These are phyloP conservation scores for Exephanes ischioxanthus DNA, from an alignment of 2,888 invertebrate species.

Conservation along the genomic window DNA sequence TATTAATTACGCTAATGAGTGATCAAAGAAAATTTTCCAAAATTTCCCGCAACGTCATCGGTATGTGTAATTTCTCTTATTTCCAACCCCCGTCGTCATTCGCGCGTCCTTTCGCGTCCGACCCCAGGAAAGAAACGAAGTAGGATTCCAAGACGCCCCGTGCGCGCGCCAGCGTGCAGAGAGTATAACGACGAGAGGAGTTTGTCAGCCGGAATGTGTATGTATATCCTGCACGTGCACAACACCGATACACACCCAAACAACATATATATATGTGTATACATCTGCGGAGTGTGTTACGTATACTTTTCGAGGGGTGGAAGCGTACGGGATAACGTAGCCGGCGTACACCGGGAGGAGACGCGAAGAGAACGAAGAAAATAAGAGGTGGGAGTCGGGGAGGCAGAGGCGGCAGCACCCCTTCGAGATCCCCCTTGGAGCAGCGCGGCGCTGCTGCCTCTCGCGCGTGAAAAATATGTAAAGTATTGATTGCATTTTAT, in stretches of 20 bases:
- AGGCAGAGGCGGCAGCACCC: constrained; percentile 63
- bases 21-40: background rate
- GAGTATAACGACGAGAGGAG: constrained; percentile 24
- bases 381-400: constrained; percentile 43
- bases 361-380: constrained; percentile 39
- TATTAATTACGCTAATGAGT: background rate
- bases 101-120: constrained; percentile 5
- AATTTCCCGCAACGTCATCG: background rate
- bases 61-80: background rate
- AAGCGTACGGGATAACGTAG: constrained; percentile 57
- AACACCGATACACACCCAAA: constrained; percentile 30
- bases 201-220: constrained; percentile 6
- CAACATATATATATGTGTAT: background rate
- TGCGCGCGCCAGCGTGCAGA: constrained; percentile 9
- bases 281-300: constrained; percentile 7
- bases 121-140: constrained; percentile 1
- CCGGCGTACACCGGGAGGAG: constrained; percentile 1
- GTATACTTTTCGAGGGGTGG: constrained; percentile 53
- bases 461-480: constrained; percentile 85
- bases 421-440: constrained; percentile 59
- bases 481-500: constrained; percentile 85
- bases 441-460: constrained; percentile 69
- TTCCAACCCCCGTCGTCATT: constrained; percentile 11
- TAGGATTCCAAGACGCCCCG: constrained; percentile 26
- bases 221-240: constrained; percentile 2